A percentile compares a stretch with the other conserved stretches of the same genome.
Evolutionary conservation across 2,797 vertebrate genomes (phyloP).

Genomic region (Macrochelys suwanniensis): DNA sequence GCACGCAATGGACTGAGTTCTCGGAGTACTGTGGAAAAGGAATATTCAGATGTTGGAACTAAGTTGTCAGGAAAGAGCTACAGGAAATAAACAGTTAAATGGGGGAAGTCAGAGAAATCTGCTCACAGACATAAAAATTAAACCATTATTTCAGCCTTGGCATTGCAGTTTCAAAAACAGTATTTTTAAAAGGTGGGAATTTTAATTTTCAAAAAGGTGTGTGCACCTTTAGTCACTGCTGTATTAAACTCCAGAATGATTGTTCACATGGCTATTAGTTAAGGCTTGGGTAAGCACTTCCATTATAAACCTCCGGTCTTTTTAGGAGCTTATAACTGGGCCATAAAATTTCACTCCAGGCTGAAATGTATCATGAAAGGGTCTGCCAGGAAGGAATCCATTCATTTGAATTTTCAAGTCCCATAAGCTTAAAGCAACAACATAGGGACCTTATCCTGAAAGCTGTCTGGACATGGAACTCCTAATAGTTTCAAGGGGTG

Average conservation of each 20-base stretch:
- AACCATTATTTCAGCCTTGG: background rate
- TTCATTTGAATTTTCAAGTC: constrained; percentile 4
- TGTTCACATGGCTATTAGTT: constrained; percentile 42
- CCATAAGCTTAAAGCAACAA: constrained; percentile 9
- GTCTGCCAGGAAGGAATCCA: constrained; percentile 49
- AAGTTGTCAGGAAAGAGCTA: background rate
- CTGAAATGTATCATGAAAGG: constrained; percentile 48
- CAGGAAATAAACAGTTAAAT: background rate
- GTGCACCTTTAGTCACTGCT: constrained; percentile 13
- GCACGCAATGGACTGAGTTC: background rate
- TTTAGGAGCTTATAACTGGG: constrained; percentile 53
- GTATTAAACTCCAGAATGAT: background rate
- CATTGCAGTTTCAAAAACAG: background rate
- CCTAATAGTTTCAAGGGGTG: background rate
- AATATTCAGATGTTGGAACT: background rate
- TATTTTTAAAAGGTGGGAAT: background rate
- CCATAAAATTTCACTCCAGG: constrained; percentile 53
- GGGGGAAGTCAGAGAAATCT: background rate
- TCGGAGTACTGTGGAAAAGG: background rate
- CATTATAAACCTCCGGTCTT: constrained; percentile 47
- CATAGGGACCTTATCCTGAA: background rate
- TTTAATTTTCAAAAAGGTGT: constrained; percentile 26
- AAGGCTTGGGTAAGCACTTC: constrained; percentile 48
- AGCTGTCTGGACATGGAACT: background rate
- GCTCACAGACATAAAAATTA: background rate